Percentiles rank a stretch among this genome's conserved stretches.
These are phyloP conservation scores for Drosophila erecta DNA, from an alignment of 1,140 invertebrate genomes.

Conservation along the genomic window DNA sequence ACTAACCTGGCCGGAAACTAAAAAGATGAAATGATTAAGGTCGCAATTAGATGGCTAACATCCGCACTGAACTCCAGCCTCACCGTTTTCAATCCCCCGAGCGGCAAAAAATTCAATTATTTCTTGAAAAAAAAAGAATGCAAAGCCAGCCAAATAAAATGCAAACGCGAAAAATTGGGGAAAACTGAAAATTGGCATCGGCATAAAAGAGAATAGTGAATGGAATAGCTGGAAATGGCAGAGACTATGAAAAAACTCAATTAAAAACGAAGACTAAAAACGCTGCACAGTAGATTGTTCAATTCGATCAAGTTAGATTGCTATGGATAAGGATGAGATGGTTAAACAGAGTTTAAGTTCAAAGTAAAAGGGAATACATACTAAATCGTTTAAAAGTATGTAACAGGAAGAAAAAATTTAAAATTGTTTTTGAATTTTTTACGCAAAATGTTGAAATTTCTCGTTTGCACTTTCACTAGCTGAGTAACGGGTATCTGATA, in stretches of 20 bases:
- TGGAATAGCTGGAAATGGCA: slow-evolving; percentile 33
- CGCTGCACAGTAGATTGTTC: slow-evolving; percentile 30
- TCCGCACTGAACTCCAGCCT: slow-evolving; percentile 21
- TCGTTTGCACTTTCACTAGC: no score
- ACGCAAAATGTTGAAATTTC: no score
- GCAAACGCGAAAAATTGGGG: slow-evolving; percentile 13
- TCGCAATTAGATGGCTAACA: slow-evolving; percentile 64
- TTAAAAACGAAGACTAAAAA: slow-evolving; percentile 37
- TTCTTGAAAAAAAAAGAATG: slow-evolving; percentile 15
- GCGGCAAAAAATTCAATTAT: slow-evolving; percentile 52
- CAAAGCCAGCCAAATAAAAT: slow-evolving; percentile 15
- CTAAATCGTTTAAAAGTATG: no score
- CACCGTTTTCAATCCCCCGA: slow-evolving; percentile 1
- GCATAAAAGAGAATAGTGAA: slow-evolving; percentile 37
- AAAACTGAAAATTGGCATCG: slow-evolving; percentile 42
- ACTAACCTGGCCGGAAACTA: slow-evolving; percentile 70
- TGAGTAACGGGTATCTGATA: no score
- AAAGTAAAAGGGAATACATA: no score
- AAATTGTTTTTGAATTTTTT: no score
- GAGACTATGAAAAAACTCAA: slow-evolving; percentile 49
- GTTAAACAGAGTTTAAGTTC: slow-evolving; percentile 5
- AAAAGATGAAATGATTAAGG: slow-evolving; percentile 73
- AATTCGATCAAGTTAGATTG: slow-evolving; percentile 36
- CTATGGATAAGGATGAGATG: background rate
- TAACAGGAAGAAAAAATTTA: no score